Percentiles rank a stretch among this genome's conserved stretches.
Evolutionary conservation across 2,888 invertebrate genomes (phyloP).

Genomic region (Alentia gelatinosa): DNA sequence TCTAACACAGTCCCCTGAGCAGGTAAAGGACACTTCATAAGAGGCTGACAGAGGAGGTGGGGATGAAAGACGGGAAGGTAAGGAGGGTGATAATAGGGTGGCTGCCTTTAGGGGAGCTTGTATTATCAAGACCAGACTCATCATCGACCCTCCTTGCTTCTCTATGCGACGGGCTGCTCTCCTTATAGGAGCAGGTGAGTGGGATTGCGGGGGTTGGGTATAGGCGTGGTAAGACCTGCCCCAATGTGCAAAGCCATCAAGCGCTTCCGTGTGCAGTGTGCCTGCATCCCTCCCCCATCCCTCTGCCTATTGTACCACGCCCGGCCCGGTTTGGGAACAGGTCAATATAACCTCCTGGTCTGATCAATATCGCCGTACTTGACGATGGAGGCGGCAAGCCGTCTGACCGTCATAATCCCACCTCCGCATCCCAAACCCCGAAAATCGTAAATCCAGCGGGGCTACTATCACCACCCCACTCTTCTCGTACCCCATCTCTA

Average conservation of each 20-base stretch:
- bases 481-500: too few relatives aligned
- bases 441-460: neutral
- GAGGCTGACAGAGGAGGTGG: too few relatives aligned
- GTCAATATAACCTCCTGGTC: neutral
- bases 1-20: neutral
- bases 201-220: too few relatives aligned
- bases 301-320: neutral
- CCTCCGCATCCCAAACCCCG: neutral
- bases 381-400: neutral
- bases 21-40: neutral
- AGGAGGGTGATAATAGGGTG: too few relatives aligned
- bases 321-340: neutral
- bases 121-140: too few relatives aligned
- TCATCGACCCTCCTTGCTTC: neutral
- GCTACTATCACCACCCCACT: neutral
- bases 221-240: neutral
- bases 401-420: slow-evolving; percentile 5
- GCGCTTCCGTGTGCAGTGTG: neutral
- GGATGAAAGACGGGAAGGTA: too few relatives aligned
- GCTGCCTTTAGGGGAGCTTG: too few relatives aligned
- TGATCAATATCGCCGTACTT: slow-evolving; percentile 23
- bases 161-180: neutral
- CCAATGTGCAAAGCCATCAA: too few relatives aligned
- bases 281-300: neutral
- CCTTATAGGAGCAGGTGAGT: neutral